These are phyloP conservation scores for Ricordea florida DNA, from an alignment of 92 coral and sea anemone species.

Conservation along the genomic window DNA sequence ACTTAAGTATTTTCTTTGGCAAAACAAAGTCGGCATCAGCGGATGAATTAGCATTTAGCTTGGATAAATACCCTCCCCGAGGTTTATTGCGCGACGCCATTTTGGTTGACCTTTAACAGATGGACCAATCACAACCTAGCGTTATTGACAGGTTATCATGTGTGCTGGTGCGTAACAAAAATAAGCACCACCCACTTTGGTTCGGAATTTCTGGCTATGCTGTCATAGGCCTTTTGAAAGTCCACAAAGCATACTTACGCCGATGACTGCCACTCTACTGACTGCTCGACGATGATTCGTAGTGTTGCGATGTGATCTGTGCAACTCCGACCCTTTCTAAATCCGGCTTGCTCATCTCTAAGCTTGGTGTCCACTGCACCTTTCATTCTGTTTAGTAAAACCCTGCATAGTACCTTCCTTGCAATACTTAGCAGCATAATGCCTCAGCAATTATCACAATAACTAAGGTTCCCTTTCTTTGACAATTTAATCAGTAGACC, in stretches of 20 bases:
- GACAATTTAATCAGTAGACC: slow-evolving; percentile 13
- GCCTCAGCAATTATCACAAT: no score
- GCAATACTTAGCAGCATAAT: neutral
- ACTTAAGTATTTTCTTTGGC: no score
- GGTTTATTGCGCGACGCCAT: no score
- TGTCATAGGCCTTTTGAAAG: neutral
- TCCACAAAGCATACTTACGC: neutral
- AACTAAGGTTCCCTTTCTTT: slow-evolving; percentile 12
- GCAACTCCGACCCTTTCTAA: slow-evolving; percentile 10
- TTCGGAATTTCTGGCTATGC: neutral
- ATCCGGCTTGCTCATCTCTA: neutral
- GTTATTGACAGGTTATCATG: no score
- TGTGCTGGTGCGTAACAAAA: no score
- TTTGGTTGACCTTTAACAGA: no score
- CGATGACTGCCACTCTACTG: neutral
- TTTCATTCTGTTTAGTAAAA: slow-evolving; percentile 23
- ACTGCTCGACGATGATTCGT: neutral
- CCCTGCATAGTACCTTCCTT: slow-evolving; percentile 5
- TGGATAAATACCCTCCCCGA: no score
- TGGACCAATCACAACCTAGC: no score
- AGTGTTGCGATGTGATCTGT: slow-evolving; percentile 3
- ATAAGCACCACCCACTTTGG: no score
- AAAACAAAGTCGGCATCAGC: no score
- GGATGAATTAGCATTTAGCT: no score
- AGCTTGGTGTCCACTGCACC: slow-evolving; percentile 5